phyloP scores from a whole-genome alignment of 2,113 vertebrate genomes.

The Chaenogobius annularis region DNA sequence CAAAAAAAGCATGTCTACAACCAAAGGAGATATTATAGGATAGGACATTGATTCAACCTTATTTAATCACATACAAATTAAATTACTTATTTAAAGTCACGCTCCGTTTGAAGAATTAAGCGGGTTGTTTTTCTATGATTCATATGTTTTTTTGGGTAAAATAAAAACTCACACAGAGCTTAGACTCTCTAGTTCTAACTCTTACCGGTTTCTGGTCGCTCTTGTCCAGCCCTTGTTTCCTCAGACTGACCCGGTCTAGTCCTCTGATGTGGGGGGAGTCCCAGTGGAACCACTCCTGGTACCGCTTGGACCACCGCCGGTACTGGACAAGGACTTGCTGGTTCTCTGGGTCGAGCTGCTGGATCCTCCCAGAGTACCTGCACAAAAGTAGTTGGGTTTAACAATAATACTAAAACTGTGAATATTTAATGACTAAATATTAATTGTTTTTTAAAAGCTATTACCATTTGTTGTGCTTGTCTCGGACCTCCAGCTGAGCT shows the following conservation, averaged over 20 bases:
- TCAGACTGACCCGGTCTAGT: constrained; percentile 90
- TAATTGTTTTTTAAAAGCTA: not conserved
- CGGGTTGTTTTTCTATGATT: too few relatives aligned
- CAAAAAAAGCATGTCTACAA: too few relatives aligned
- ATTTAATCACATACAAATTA: not conserved
- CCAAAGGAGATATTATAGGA: not conserved
- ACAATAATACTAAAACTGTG: not conserved
- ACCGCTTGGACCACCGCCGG: constrained; percentile 94
- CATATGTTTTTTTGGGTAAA: not conserved
- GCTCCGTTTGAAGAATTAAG: not conserved
- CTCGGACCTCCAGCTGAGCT: constrained; percentile 94
- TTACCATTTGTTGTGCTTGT: constrained; percentile 96
- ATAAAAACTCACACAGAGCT: not conserved
- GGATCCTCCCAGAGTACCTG: constrained; percentile 95
- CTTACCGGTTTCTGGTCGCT: constrained; percentile 41
- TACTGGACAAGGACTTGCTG: constrained; percentile 93
- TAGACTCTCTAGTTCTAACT: not conserved
- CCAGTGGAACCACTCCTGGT: constrained; percentile 97
- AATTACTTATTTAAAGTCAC: not conserved
- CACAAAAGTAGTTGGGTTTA: not conserved
- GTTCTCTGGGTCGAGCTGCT: constrained; percentile 93
- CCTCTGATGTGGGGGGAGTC: constrained; percentile 90
- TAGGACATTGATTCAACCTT: not conserved
- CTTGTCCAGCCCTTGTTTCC: constrained; percentile 81
- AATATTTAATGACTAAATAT: too few relatives aligned